Evolutionary conservation across 2,888 invertebrate species (phyloP).

Genomic region (Caenorhabditis doughertyi): DNA sequence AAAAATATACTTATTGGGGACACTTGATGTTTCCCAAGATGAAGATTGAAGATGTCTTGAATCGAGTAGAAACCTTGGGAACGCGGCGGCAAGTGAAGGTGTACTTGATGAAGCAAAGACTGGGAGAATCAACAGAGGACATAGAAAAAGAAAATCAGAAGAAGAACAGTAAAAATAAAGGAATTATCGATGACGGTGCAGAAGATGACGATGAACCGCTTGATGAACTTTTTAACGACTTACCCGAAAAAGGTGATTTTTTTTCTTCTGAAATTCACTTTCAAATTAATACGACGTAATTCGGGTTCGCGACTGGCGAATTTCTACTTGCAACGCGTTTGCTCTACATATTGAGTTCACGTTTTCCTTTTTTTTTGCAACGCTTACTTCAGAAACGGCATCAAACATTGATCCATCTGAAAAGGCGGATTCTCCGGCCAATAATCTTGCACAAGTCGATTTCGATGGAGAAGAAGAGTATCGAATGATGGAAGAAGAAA

Average conservation of each 20-base stretch:
- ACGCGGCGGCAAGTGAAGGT: slow-evolving; percentile 64
- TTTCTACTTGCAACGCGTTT: background rate
- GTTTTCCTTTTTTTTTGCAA: background rate
- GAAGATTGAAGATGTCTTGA: slow-evolving; percentile 71
- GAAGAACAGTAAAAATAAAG: slow-evolving; percentile 7
- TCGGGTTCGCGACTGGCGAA: too few species aligned
- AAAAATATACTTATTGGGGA: slow-evolving; percentile 71
- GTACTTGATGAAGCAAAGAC: slow-evolving; percentile 18
- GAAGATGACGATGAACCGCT: slow-evolving; percentile 44
- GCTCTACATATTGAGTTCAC: background rate
- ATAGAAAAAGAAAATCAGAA: slow-evolving; percentile 14
- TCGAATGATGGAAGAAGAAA: slow-evolving; percentile 51
- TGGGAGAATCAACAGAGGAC: slow-evolving; percentile 21
- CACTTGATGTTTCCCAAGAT: slow-evolving; percentile 70
- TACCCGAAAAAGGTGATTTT: slow-evolving; percentile 19
- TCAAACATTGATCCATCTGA: background rate
- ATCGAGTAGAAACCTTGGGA: slow-evolving; percentile 70
- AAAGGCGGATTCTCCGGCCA: background rate
- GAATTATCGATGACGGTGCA: slow-evolving; percentile 55
- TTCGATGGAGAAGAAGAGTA: slow-evolving; percentile 32
- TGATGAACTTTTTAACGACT: slow-evolving; percentile 1
- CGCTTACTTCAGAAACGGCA: background rate
- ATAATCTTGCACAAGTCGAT: background rate
- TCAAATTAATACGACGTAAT: too few species aligned
- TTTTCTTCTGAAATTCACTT: background rate